Evolutionary conservation across 1,140 invertebrate genomes (phyloP), one percentile per base, ranked within the genome.

Genomic region (Atta cephalotes): DNA sequence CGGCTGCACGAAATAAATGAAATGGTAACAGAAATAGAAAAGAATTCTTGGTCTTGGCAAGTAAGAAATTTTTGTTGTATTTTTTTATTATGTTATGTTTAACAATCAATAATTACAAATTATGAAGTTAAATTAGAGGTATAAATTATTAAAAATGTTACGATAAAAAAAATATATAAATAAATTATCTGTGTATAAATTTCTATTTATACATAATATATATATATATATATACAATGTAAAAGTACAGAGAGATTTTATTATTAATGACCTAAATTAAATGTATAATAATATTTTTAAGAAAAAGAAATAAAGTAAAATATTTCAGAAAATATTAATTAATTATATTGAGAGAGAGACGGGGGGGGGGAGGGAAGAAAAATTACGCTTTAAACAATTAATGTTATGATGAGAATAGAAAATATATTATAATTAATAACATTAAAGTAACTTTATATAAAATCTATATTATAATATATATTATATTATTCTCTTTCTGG

Each of bases 1-100:
- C 66, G 21, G 68, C 16, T 51, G 80, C n/a, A 21, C 53, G 66
- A 82, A 53, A 74, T 82, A 60, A 82, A 82, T 82, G 60, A 82
- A 82, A 58, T 18, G 3, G 12, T n/a, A 6, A n/a, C 35, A 12
- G n/a, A 60, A 39, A 6, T 60, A 53, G 45, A 60, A 82, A 35
- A 31, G 25, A 72, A 60, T 81, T 65, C 18, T 5, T 16, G 14
- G 4, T 3, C 16, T n/a, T 1, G 31, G 0, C 31, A 21, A 56
- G 5, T 31, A 21, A n/a, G 28, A 28, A 35, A 21, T 82, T 60
- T 71, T 49, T 35, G 10, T n/a, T 25, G 12, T 21, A n/a, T 35
- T 1, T 74, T 39, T 9, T 82, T 62, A 28, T 35, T 49, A 21
- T 7, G 12, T 77, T 60, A 45, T 25, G 7, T 62, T 77, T 16